Evolutionary conservation across 2,888 invertebrate species (phyloP).

Genomic region (Phytoseiulus persimilis): DNA sequence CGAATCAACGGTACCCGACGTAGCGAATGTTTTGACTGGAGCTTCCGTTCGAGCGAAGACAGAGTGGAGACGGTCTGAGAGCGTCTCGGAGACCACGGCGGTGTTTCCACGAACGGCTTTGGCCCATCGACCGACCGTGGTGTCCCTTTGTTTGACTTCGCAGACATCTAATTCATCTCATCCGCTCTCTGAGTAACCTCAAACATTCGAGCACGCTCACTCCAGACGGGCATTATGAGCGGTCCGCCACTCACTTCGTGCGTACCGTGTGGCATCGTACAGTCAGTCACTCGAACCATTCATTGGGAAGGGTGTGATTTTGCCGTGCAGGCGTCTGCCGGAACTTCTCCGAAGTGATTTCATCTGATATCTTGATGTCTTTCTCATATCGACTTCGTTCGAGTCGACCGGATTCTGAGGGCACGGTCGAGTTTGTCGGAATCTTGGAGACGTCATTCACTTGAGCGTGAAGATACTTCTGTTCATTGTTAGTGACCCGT

Average conservation of each 20-base stretch:
- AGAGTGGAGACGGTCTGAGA: background rate
- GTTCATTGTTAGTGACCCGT: no score
- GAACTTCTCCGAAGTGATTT: background rate
- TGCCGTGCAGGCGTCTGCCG: background rate
- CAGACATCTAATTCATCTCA: conserved; percentile 5
- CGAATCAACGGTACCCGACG: background rate
- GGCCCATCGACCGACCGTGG: background rate
- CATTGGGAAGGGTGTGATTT: background rate
- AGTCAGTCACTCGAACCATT: background rate
- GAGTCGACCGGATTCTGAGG: background rate
- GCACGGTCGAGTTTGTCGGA: no score
- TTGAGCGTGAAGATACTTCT: no score
- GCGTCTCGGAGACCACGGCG: background rate
- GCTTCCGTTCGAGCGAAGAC: background rate
- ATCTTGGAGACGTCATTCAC: no score
- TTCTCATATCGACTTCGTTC: background rate
- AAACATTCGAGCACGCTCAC: background rate
- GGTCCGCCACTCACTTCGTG: no score
- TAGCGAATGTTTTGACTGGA: background rate
- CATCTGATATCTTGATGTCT: background rate
- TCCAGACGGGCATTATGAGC: background rate
- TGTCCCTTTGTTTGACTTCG: background rate
- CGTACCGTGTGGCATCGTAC: background rate
- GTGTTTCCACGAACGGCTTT: background rate
- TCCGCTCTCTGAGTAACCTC: background rate